Evolutionary conservation across 2,797 vertebrate genomes (phyloP), one percentile per base, ranked within the genome.

Genomic region (Lacerta viridis): DNA sequence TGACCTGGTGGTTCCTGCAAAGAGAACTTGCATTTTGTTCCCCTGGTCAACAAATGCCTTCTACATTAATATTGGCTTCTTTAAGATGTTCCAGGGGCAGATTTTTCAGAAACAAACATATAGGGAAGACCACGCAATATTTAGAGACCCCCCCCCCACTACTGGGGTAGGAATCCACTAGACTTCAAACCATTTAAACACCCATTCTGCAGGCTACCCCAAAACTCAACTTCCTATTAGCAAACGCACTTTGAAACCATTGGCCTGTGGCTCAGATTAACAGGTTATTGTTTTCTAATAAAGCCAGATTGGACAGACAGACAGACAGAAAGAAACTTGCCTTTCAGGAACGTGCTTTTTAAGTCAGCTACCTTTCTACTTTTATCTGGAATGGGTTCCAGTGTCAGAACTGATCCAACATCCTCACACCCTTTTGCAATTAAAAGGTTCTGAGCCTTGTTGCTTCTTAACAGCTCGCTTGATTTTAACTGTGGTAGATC

Each of bases 271-370:
- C 23, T 85, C 25, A 41, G n/a, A 39, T 18, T 29, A 84, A 17
- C 27, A 61, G 43, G 1, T 9, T 15, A 6, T 46, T 0, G 17
- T n/a, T 79, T 79, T 46, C 23, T 39, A 13, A 17, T 50, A 3
- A 39, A 64, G 5, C 8, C 59, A 61, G 9, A 61, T 20, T 64
- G 20, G 61, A 41, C 71, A 36, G 11, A 27, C 36, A 23, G 10
- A 25, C 71, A 55, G 11, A 27, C 36, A 23, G 10, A 25, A n/a
- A 55, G 1, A 41, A n/a, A 9, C 25, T 33, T 46, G 2, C 9
- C 23, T 84, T 84, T 84, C 4, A 87, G 46, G 36, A 88, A 84
- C 36, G n/a, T 27, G 75, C 2, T 11, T 61, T 84, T 33, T 79
- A 55, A 71, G 4, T 7, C 11, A n/a, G 4, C 33, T 25, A 1